Evolutionary conservation across 2,888 invertebrate species (phyloP).

Genomic region (Vanessa cardui): DNA sequence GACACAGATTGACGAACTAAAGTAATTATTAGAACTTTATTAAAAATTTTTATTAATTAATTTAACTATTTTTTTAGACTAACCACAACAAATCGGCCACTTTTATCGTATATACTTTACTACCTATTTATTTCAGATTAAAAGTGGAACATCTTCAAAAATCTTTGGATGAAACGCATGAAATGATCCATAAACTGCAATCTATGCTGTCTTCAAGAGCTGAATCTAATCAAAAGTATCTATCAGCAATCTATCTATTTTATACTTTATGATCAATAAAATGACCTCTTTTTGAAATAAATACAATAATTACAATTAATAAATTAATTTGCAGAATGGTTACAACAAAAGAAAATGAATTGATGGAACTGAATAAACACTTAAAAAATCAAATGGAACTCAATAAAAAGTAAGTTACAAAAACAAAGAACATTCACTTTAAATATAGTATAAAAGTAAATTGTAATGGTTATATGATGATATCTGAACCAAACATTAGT

Average conservation of each 20-base stretch:
- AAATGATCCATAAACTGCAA: slow-evolving; percentile 71
- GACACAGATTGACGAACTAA: slow-evolving; percentile 69
- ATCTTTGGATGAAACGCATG: slow-evolving; percentile 75
- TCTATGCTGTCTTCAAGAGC: slow-evolving; percentile 62
- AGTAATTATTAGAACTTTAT: slow-evolving; percentile 48
- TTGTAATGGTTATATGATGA: too few relatives aligned
- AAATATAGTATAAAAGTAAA: too few relatives aligned
- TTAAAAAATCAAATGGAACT: slow-evolving; percentile 83
- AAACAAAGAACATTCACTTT: neutral
- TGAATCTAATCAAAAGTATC: slow-evolving; percentile 69
- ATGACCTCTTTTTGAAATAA: too few relatives aligned
- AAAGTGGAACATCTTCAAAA: slow-evolving; percentile 76
- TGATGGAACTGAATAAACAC: slow-evolving; percentile 79
- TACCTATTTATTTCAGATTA: slow-evolving; percentile 49
- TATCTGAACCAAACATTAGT: too few relatives aligned
- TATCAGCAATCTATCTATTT: slow-evolving; percentile 14
- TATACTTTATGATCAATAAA: neutral
- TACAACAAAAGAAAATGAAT: slow-evolving; percentile 78
- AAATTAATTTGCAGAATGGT: slow-evolving; percentile 58
- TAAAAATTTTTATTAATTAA: neutral
- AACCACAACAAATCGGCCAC: too few relatives aligned
- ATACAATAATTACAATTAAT: too few relatives aligned
- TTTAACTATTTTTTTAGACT: neutral
- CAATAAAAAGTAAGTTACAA: slow-evolving; percentile 76
- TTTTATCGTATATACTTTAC: too few relatives aligned